A percentile compares a stretch with the other conserved stretches of the same genome.
Conservation (phyloP, 1,140 invertebrate species). For the Chlorops oryzae region DNA sequence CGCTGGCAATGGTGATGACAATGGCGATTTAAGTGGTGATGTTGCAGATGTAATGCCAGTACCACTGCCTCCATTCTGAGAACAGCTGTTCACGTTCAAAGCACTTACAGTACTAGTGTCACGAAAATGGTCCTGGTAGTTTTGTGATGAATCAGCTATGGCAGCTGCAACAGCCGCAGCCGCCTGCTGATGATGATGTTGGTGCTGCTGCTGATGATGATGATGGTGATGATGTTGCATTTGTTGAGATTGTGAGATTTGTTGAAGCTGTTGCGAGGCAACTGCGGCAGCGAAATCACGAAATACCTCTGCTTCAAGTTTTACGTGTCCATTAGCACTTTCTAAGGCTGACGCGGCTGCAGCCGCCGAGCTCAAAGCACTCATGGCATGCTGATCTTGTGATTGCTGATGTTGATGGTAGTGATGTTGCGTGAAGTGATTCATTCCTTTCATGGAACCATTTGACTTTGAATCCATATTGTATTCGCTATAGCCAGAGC, state of each 20-base stretch:
- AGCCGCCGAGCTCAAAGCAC: constrained; percentile 29
- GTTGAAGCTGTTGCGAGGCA: constrained; percentile 40
- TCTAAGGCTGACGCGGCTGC: constrained; percentile 31
- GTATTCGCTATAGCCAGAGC: constrained; percentile 40
- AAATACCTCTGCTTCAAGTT: constrained; percentile 41
- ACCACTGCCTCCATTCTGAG: background rate
- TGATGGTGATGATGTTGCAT: constrained; percentile 26
- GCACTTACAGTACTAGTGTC: constrained; percentile 17
- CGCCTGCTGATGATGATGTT: constrained; percentile 18
- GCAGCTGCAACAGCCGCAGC: constrained; percentile 35
- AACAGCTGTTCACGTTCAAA: too few relatives aligned
- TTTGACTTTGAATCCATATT: constrained; percentile 45
- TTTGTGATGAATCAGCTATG: constrained; percentile 41
- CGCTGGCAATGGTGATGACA: constrained; percentile 34
- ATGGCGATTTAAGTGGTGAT: constrained; percentile 42
- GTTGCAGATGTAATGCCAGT: constrained; percentile 36
- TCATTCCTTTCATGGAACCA: constrained; percentile 35
- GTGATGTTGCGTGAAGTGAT: constrained; percentile 29
- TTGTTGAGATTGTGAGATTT: constrained; percentile 39
- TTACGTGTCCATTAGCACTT: constrained; percentile 35
- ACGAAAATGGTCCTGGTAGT: constrained; percentile 37
- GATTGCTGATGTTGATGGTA: constrained; percentile 28
- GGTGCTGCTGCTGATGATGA: constrained; percentile 30
- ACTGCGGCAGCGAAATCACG: constrained; percentile 41
- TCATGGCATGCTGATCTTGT: constrained; percentile 36